A percentile compares a stretch with the other conserved stretches of the same genome.
phyloP scores from a whole-genome alignment of 92 coral and sea anemone species.

The Nematostella vectensis region DNA sequence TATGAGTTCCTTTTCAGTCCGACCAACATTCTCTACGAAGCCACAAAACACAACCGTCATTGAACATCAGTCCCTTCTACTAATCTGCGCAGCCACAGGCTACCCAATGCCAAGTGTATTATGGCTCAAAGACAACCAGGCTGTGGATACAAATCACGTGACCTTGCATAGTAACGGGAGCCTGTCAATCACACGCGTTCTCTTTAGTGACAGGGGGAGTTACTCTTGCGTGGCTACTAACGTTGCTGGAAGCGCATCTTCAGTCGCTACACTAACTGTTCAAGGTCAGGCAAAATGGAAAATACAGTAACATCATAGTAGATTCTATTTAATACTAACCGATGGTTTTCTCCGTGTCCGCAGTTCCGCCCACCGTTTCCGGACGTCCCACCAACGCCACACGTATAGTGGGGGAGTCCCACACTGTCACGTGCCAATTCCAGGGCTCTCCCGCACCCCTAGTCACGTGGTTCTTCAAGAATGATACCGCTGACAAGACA shows the following conservation, averaged over 20 bases:
- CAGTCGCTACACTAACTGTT: slow-evolving; percentile 40
- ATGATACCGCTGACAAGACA: slow-evolving; percentile 22
- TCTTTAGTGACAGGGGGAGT: slow-evolving; percentile 57
- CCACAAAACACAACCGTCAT: slow-evolving; percentile 64
- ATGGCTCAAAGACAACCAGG: slow-evolving; percentile 63
- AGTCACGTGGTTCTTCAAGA: slow-evolving; percentile 56
- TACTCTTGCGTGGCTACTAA: slow-evolving; percentile 63
- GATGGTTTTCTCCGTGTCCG: background rate
- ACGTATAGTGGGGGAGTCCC: slow-evolving; percentile 60
- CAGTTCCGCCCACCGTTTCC: slow-evolving; percentile 63
- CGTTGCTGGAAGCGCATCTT: slow-evolving; percentile 52
- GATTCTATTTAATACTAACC: background rate
- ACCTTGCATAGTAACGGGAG: slow-evolving; percentile 55
- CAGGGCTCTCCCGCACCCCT: slow-evolving; percentile 68
- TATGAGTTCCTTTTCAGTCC: slow-evolving; percentile 64
- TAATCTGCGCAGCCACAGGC: slow-evolving; percentile 70
- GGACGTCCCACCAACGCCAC: slow-evolving; percentile 50
- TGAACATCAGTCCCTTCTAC: slow-evolving; percentile 33
- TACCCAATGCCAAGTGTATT: slow-evolving; percentile 57
- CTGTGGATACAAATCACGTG: slow-evolving; percentile 49
- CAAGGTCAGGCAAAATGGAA: too few species aligned
- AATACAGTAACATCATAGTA: background rate
- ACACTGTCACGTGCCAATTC: slow-evolving; percentile 56
- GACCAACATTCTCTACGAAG: slow-evolving; percentile 50
- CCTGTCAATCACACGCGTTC: slow-evolving; percentile 40